A percentile compares a stretch with the other conserved stretches of the same genome.
Conservation (phyloP, 2,797 vertebrate genomes). For the Melanotaenia nigrans region DNA sequence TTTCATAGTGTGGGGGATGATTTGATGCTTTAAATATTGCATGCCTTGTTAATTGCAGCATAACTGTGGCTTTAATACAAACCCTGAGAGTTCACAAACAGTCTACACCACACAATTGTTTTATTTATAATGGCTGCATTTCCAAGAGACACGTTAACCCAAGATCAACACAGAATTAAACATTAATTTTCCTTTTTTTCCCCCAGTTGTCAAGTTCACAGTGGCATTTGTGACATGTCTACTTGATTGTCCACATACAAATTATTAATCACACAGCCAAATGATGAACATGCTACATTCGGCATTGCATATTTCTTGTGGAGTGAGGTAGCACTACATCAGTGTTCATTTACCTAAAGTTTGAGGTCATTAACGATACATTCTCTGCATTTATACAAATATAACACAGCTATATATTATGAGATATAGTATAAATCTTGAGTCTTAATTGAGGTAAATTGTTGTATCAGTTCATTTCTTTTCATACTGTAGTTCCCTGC, state of each 20-base stretch:
- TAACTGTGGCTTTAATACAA: background rate
- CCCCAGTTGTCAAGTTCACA: slow-evolving; percentile 60
- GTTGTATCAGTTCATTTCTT: slow-evolving; percentile 48
- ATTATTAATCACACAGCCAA: slow-evolving; percentile 55
- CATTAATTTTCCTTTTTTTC: slow-evolving; percentile 26
- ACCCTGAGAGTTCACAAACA: background rate
- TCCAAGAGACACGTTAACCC: slow-evolving; percentile 62
- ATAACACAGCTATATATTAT: slow-evolving; percentile 63
- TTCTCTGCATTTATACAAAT: slow-evolving; percentile 67
- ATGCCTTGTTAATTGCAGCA: background rate
- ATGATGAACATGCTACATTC: slow-evolving; percentile 48
- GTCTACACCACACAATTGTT: slow-evolving; percentile 60
- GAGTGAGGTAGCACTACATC: slow-evolving; percentile 76
- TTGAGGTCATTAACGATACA: slow-evolving; percentile 67
- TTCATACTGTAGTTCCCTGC: slow-evolving; percentile 11
- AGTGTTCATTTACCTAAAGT: slow-evolving; percentile 59
- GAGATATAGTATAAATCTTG: slow-evolving; percentile 49
- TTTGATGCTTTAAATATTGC: background rate
- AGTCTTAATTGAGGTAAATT: slow-evolving; percentile 74
- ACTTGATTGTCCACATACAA: slow-evolving; percentile 77
- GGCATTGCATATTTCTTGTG: slow-evolving; percentile 72
- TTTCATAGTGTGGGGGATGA: no score
- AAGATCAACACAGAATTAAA: slow-evolving; percentile 54
- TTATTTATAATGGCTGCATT: slow-evolving; percentile 69
- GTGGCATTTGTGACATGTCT: slow-evolving; percentile 62